Percentiles rank a stretch among this genome's conserved stretches.
These are phyloP conservation scores for Oxyruncus cristatus DNA, from an alignment of 2,113 vertebrate species.

Conservation along the genomic window DNA sequence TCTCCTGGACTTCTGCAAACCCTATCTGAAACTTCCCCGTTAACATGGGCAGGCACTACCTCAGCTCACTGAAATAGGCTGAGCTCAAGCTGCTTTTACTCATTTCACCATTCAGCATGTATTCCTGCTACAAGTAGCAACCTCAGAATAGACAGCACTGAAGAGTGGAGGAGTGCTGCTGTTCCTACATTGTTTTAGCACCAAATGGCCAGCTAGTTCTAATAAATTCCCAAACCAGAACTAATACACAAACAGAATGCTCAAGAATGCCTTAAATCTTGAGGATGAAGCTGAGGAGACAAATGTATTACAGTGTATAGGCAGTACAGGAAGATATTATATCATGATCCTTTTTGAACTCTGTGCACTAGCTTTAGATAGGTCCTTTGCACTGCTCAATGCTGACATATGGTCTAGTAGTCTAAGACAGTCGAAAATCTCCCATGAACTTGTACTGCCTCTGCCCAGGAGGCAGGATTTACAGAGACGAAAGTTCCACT, in stretches of 20 bases:
- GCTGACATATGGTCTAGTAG: not conserved
- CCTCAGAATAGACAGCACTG: not conserved
- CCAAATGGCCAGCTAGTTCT: not conserved
- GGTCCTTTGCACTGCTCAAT: not conserved
- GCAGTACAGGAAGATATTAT: not conserved
- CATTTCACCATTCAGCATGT: not conserved
- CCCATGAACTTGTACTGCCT: not conserved
- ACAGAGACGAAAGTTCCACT: not conserved
- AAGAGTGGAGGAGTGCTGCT: not conserved
- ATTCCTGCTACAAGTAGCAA: not conserved
- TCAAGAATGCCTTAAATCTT: not conserved
- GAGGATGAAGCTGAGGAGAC: not conserved
- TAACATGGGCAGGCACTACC: not conserved
- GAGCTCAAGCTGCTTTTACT: not conserved
- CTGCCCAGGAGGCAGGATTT: not conserved
- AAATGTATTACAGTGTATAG: not conserved
- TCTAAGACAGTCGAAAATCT: not conserved
- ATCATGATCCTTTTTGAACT: not conserved
- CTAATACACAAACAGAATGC: not conserved
- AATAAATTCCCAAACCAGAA: not conserved
- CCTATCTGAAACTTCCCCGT: not conserved
- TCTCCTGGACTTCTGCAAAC: not conserved
- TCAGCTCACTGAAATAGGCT: not conserved
- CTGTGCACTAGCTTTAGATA: not conserved
- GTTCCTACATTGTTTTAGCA: not conserved